phyloP scores from a whole-genome alignment of 2,888 invertebrate species.

The Microctonus brassicae region DNA sequence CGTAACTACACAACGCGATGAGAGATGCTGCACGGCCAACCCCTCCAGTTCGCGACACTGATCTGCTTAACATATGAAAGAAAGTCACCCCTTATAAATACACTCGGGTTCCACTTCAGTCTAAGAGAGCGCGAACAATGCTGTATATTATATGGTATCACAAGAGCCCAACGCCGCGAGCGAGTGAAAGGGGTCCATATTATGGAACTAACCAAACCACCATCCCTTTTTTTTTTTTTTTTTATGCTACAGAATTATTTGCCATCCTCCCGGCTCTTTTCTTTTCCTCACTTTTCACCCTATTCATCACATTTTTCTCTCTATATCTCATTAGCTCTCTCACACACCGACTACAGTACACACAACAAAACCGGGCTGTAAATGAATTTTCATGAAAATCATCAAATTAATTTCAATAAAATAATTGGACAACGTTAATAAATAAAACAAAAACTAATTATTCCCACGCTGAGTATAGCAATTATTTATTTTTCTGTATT shows the following conservation, averaged over 20 bases:
- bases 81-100: slow-evolving; percentile 63
- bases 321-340: background rate
- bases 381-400: slow-evolving; percentile 5
- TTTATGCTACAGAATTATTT: too few species aligned
- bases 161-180: slow-evolving; percentile 55
- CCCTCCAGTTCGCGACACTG: slow-evolving; percentile 54
- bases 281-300: slow-evolving; percentile 22
- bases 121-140: slow-evolving; percentile 66
- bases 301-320: slow-evolving; percentile 15
- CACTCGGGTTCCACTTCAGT: slow-evolving; percentile 60
- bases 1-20: slow-evolving; percentile 24
- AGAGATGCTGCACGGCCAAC: slow-evolving; percentile 10
- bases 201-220: slow-evolving; percentile 43
- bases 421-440: background rate
- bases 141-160: slow-evolving; percentile 65
- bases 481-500: background rate
- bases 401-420: slow-evolving; percentile 12
- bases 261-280: slow-evolving; percentile 23
- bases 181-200: slow-evolving; percentile 45
- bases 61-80: slow-evolving; percentile 68
- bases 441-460: background rate
- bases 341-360: background rate
- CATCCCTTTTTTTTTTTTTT: slow-evolving; percentile 18
- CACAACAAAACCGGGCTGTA: background rate
- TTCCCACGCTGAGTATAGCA: background rate